Evolutionary conservation across 2,113 vertebrate genomes (phyloP).

Genomic region (Nerophis lumbriciformis): DNA sequence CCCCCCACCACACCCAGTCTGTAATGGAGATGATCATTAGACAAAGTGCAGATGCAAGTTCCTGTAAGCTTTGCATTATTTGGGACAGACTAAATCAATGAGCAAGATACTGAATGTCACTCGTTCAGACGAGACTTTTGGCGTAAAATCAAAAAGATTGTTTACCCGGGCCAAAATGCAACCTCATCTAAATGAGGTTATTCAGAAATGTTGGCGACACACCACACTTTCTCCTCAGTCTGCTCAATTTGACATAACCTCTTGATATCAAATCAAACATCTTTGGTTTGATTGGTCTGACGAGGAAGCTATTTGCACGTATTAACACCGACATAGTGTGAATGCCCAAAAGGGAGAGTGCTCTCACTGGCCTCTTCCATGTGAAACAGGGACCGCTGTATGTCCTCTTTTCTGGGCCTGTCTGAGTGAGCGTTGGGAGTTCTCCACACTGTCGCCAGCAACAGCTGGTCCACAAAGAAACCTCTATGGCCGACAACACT

Average conservation of each 20-base stretch:
- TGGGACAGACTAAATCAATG: constrained; percentile 44
- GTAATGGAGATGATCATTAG: constrained; percentile 32
- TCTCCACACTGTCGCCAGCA: constrained; percentile 53
- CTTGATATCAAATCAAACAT: constrained; percentile 18
- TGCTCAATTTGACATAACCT: constrained; percentile 39
- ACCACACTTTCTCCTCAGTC: constrained; percentile 31
- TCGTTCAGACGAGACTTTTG: constrained; percentile 33
- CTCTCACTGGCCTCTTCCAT: constrained; percentile 56
- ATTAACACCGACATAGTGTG: constrained; percentile 54
- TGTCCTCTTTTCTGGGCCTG: constrained; percentile 55
- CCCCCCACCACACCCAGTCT: constrained; percentile 9
- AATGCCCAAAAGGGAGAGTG: constrained; percentile 55
- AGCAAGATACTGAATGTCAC: constrained; percentile 37
- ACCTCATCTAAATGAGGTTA: constrained; percentile 44
- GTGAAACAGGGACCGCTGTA: constrained; percentile 55
- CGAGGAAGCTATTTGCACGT: constrained; percentile 54
- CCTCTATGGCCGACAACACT: constrained; percentile 65
- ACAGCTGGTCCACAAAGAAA: constrained; percentile 60
- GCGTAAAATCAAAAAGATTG: constrained; percentile 43
- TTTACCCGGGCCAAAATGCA: constrained; percentile 43
- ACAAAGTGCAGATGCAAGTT: constrained; percentile 20
- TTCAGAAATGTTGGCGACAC: constrained; percentile 34
- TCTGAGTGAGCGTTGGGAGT: constrained; percentile 57
- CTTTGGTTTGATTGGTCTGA: constrained; percentile 46
- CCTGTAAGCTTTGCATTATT: constrained; percentile 42